phyloP scores from a whole-genome alignment of 2,113 vertebrate genomes.

The Ictalurus furcatus region DNA sequence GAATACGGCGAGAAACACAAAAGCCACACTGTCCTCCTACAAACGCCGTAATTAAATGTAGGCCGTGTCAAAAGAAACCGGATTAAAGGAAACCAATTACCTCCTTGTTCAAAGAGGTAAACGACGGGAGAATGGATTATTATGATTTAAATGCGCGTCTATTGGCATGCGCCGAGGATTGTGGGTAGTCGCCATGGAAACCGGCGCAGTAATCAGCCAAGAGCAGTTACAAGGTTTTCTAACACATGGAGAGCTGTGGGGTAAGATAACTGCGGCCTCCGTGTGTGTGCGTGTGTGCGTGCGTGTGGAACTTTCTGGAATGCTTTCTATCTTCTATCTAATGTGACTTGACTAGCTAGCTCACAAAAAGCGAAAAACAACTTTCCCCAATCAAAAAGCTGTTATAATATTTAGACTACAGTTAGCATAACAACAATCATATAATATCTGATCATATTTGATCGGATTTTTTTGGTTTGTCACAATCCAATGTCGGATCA shows the following conservation, averaged over 20 bases:
- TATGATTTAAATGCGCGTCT: conserved; percentile 53
- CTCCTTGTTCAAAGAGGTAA: conserved; percentile 51
- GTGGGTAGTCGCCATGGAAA: conserved; percentile 53
- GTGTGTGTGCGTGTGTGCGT: not conserved
- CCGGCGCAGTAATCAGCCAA: conserved; percentile 47
- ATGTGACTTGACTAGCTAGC: no score
- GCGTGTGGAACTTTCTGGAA: not conserved
- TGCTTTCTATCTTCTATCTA: not conserved
- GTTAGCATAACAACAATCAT: not conserved
- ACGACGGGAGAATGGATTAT: conserved; percentile 50
- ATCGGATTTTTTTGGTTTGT: conserved; percentile 14
- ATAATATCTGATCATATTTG: not conserved
- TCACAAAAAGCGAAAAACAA: not conserved
- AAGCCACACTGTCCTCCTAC: conserved; percentile 44
- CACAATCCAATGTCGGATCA: not conserved
- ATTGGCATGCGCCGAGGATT: conserved; percentile 41
- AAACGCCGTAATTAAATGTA: conserved; percentile 53
- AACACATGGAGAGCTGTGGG: conserved; percentile 26
- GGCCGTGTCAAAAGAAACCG: conserved; percentile 52
- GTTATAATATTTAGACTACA: no score
- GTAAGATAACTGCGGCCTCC: conserved; percentile 20
- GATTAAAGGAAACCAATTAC: conserved; percentile 56
- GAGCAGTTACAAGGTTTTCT: conserved; percentile 41
- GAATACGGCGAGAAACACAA: conserved; percentile 18
- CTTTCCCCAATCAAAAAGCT: not conserved